Conservation (phyloP, 1,140 invertebrate species). For the Trichonephila inaurata region DNA sequence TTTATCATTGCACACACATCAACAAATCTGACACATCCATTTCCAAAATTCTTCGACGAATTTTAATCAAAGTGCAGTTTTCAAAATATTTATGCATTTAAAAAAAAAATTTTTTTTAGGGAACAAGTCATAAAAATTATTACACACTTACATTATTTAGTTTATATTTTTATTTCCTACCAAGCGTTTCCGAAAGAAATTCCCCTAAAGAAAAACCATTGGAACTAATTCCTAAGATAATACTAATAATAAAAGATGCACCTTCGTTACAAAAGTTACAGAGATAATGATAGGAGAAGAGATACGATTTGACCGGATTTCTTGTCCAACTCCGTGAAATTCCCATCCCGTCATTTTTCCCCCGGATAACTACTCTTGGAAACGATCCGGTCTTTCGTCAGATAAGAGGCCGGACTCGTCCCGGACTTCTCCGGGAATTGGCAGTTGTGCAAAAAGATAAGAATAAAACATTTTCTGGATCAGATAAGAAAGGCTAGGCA, state of each 20-base stretch:
- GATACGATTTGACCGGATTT: conserved; percentile 47
- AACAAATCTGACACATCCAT: too few relatives aligned
- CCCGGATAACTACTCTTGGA: conserved; percentile 38
- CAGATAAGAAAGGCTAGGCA: conserved; percentile 21
- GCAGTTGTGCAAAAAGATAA: conserved; percentile 72
- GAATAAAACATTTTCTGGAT: conserved; percentile 39
- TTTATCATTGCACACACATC: too few relatives aligned
- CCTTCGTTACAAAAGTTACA: not conserved
- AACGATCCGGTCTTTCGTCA: conserved; percentile 52
- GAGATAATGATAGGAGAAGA: not conserved
- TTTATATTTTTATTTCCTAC: too few relatives aligned
- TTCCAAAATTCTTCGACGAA: too few relatives aligned
- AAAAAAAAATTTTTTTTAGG: too few relatives aligned
- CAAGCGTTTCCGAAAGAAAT: too few relatives aligned
- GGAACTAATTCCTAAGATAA: too few relatives aligned
- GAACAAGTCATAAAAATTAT: too few relatives aligned
- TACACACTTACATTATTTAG: too few relatives aligned
- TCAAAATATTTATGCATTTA: too few relatives aligned
- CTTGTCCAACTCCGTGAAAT: conserved; percentile 32
- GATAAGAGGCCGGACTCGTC: conserved; percentile 43
- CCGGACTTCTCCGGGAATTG: conserved; percentile 56
- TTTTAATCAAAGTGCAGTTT: too few relatives aligned
- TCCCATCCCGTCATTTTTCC: not conserved
- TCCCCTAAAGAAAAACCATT: too few relatives aligned
- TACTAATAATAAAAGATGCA: not conserved